These are phyloP conservation scores for Mionectes macconnelli DNA, from an alignment of 2,113 vertebrate species.

Conservation along the genomic window DNA sequence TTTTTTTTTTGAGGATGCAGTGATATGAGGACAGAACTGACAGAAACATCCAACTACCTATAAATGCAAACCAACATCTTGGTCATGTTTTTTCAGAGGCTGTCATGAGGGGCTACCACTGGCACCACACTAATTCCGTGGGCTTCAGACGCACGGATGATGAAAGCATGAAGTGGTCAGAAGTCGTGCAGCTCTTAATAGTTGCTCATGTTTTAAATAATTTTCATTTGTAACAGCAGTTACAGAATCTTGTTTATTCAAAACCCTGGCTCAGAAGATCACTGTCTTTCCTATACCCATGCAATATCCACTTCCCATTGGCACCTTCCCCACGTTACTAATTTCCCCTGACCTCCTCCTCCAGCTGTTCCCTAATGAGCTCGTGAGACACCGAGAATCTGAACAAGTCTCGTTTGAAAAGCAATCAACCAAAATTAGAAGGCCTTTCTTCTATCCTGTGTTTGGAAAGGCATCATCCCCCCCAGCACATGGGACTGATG, in stretches of 20 bases:
- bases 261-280: background rate
- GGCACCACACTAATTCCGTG: background rate
- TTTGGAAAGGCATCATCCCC: background rate
- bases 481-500: background rate
- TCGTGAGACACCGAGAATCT: fast-evolving
- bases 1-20: background rate
- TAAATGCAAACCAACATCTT: background rate
- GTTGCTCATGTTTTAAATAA: background rate
- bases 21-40: background rate
- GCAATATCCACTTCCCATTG: background rate
- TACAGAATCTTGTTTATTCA: background rate
- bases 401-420: background rate
- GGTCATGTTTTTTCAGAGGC: background rate
- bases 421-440: background rate
- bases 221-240: background rate
- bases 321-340: fast-evolving
- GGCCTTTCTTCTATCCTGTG: background rate
- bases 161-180: background rate
- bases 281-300: background rate
- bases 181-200: background rate
- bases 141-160: background rate
- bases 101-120: background rate
- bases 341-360: background rate
- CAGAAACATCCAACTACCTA: background rate
- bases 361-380: background rate